Base-by-base conservation (phyloP, 2,797 vertebrate genomes). In the Amblyopsis hoosieri region DNA sequence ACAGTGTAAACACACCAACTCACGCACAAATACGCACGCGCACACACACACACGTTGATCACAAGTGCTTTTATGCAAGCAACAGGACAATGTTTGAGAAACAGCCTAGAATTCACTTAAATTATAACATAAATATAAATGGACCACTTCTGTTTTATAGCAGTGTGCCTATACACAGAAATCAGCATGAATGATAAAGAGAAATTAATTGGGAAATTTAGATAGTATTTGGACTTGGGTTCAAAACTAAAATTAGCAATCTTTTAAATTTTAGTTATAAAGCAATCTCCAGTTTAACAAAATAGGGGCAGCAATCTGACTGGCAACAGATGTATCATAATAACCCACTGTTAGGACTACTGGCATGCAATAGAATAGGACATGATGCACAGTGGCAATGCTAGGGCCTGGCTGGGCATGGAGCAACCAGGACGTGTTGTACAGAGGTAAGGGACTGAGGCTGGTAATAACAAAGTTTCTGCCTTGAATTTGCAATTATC, bases 1-100 rank as follows among this genome's bases (percentile, higher is more conserved):
- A 89, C 75, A 66, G 57, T 64, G 72, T 81, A 78, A 85, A 82
- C 87, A 48, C 69, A 80, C 74, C 60, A 33, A 73, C 81, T 81
- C 72, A 64, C 54, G 15, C 33, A 58, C 58, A 71, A 46, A 49
- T 69, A 12, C 66, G 57, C 57, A 19, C 69, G 1, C 33, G 31
- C 52, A 46, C 67, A 59, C 42, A 12, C 56, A 45, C 42, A 12
- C 56, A 45, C 33, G 69, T 37, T 14, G 47, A 12, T 48, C 47
- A 48, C 12, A 14, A 14, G 10, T 12, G 13, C 10, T 5, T 4
- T 12, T 8, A 48, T 4, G 4, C 3, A 14, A 12, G 47, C 47
- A 48, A 48, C 12, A 48, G 12, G 3, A 12, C 12, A 48, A 10
- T 12, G 4, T 12, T 48, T 14, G 12, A 48, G n/a, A 48, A 48